Evolutionary conservation across 2,797 vertebrate species (phyloP).

Genomic region (Zenarchopterus dispar): DNA sequence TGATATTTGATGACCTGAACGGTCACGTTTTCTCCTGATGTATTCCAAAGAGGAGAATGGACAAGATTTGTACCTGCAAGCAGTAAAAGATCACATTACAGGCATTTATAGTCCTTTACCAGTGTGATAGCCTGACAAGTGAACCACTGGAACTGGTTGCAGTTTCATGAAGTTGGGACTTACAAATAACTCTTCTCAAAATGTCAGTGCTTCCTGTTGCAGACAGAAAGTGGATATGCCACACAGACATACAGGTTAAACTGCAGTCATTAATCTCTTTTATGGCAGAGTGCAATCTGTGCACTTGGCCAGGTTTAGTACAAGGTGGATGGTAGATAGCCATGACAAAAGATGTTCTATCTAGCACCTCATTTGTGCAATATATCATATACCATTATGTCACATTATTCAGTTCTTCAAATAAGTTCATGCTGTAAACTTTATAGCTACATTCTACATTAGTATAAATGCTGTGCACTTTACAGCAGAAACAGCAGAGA

Average conservation of each 20-base stretch:
- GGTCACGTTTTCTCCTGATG: too few species aligned
- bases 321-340: conserved; percentile 38
- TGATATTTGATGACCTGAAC: too few species aligned
- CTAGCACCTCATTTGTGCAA: conserved; percentile 14
- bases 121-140: conserved; percentile 37
- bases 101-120: conserved; percentile 56
- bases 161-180: conserved; percentile 64
- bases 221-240: conserved; percentile 64
- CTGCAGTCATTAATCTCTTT: conserved; percentile 76
- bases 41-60: too few species aligned
- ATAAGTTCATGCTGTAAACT: background rate
- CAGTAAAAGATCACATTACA: conserved; percentile 38
- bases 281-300: conserved; percentile 55
- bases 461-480: too few species aligned
- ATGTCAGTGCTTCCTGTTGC: conserved; percentile 66
- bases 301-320: conserved; percentile 41
- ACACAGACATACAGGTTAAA: conserved; percentile 65
- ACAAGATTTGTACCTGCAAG: too few species aligned
- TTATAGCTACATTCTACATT: too few species aligned
- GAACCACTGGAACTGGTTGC: conserved; percentile 54
- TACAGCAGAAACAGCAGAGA: too few species aligned
- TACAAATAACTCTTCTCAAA: conserved; percentile 78
- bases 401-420: conserved; percentile 10
- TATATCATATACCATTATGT: conserved; percentile 11
- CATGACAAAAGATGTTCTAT: conserved; percentile 32